Percentiles rank a stretch among this genome's conserved stretches.
Evolutionary conservation across 2,888 invertebrate genomes (phyloP).

Genomic region (Conomelus anceps): DNA sequence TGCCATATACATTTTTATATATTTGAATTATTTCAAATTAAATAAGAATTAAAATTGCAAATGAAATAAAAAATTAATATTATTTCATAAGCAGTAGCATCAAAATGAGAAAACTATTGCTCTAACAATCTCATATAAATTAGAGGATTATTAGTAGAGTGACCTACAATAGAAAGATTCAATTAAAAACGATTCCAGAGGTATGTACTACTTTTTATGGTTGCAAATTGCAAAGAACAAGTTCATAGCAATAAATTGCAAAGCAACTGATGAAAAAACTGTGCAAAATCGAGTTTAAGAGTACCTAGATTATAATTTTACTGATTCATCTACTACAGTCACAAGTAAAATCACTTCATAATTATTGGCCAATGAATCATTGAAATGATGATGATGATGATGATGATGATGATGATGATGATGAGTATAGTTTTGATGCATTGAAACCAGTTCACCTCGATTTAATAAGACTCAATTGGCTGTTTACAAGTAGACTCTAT

Average conservation of each 20-base stretch:
- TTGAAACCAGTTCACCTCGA: neutral
- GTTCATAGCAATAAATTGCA: neutral
- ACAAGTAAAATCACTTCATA: neutral
- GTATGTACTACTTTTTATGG: neutral
- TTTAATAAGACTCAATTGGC: neutral
- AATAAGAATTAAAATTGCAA: too few species aligned
- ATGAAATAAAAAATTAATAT: too few species aligned
- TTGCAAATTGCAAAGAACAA: neutral
- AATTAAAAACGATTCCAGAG: neutral
- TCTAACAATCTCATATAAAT: neutral
- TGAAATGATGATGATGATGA: too few species aligned
- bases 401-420: neutral
- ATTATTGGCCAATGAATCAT: neutral
- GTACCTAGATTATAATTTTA: neutral
- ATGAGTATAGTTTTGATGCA: neutral
- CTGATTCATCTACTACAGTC: neutral
- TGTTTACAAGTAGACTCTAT: neutral
- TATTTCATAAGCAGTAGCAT: too few species aligned
- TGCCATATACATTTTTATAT: too few species aligned
- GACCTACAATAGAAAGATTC: neutral
- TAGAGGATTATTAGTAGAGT: neutral
- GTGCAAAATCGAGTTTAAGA: neutral
- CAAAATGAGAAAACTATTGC: too few species aligned
- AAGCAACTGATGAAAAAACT: too few species aligned
- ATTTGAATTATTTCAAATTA: too few species aligned